phyloP scores from a whole-genome alignment of 2,888 invertebrate genomes.

The Leptinotarsa tumamoca region DNA sequence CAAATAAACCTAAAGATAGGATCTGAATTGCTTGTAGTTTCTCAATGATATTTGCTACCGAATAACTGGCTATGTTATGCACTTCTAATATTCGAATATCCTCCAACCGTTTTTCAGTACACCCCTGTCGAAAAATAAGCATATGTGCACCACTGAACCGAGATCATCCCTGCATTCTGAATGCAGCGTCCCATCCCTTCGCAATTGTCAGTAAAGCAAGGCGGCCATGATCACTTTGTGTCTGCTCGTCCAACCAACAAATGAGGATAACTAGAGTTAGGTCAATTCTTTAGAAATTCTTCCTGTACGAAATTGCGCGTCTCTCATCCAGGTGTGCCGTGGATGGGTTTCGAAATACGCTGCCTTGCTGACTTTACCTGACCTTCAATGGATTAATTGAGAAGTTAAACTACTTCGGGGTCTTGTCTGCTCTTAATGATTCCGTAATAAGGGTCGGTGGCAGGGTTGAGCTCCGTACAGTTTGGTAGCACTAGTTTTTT shows the following conservation, averaged over 20 bases:
- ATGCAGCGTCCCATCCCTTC: conserved; percentile 51
- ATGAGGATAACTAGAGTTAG: conserved; percentile 67
- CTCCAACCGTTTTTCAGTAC: conserved; percentile 25
- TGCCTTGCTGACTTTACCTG: conserved; percentile 55
- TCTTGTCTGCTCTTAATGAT: conserved; percentile 45
- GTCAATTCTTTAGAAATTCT: conserved; percentile 64
- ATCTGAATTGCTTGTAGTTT: no score
- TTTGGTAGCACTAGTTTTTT: background rate
- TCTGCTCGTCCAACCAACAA: conserved; percentile 62
- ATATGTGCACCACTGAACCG: conserved; percentile 57
- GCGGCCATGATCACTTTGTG: conserved; percentile 60
- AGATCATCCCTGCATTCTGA: conserved; percentile 57
- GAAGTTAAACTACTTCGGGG: conserved; percentile 52
- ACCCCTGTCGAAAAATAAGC: conserved; percentile 45
- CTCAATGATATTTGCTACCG: no score
- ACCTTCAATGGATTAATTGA: conserved; percentile 53
- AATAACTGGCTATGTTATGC: no score
- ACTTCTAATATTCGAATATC: background rate
- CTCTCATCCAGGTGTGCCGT: conserved; percentile 60
- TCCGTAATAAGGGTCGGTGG: conserved; percentile 45
- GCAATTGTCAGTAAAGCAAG: conserved; percentile 49
- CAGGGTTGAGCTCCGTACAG: background rate
- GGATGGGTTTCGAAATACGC: conserved; percentile 35
- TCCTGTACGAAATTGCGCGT: conserved; percentile 55
- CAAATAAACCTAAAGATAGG: no score